Conservation (phyloP, 2,888 invertebrate species). For the Mesodorylaimus sp. region DNA sequence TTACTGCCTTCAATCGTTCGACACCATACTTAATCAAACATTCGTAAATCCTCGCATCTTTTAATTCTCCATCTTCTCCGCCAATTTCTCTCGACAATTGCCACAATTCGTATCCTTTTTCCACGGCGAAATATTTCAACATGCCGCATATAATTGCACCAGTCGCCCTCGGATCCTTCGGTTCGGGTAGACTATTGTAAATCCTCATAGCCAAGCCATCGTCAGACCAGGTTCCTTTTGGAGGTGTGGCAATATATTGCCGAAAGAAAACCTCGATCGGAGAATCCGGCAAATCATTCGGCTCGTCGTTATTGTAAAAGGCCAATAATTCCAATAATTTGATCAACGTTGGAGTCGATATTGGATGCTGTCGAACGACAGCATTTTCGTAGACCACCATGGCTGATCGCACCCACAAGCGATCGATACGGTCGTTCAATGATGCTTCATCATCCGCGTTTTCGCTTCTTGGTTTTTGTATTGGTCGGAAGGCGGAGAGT, state of each 20-base stretch:
- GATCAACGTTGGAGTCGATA: background rate
- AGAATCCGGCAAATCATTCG: no score
- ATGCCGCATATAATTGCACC: background rate
- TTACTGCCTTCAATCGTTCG: no score
- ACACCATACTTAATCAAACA: no score
- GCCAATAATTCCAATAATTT: background rate
- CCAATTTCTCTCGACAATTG: no score
- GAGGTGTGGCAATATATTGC: background rate
- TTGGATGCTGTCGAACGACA: background rate
- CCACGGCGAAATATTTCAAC: no score
- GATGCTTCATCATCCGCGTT: background rate
- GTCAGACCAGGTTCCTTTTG: background rate
- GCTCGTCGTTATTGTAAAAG: background rate
- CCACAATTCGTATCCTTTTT: no score
- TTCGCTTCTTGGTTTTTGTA: constrained; percentile 11
- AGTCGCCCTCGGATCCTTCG: background rate
- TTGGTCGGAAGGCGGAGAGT: constrained; percentile 21
- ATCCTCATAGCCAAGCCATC: background rate
- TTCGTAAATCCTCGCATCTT: no score
- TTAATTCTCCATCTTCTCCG: no score
- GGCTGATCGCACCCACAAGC: background rate
- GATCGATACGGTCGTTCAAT: background rate
- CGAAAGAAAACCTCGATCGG: background rate
- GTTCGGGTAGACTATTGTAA: background rate
- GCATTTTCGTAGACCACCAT: background rate